Base-by-base conservation (phyloP, 53 echinoderm and acorn worm species). In the Luidia sarsii region DNA sequence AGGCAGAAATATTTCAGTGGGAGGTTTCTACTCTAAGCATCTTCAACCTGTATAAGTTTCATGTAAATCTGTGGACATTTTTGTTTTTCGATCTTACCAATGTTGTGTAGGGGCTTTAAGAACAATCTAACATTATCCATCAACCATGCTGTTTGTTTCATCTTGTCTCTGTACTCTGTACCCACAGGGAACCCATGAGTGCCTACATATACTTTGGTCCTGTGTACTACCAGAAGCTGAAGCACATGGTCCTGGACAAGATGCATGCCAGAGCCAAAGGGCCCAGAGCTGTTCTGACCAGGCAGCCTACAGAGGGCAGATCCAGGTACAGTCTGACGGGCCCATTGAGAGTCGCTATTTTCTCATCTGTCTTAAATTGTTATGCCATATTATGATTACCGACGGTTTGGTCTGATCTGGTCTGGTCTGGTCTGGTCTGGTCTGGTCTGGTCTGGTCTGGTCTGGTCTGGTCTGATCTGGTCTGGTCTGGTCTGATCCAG, bases 191-290 rank as follows among this genome's bases (percentile, higher is more conserved):
- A 49, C 93, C 97, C 21, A 54, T 96, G 39, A 96, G 91, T 86
- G 97, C 97, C 25, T 96, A 96, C 59, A 96, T 96, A 53, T 96
- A 96, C 85, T 96, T 93, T 84, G 97, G 97, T 19, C 97, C 97
- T 21, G 97, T 96, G 22, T 96, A 93, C 89, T 96, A 96, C 50
- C 97, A 96, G 89, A 96, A 96, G 45, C 67, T 96, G 73, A 96
- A 96, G 35, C 97, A 96, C 82, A 96, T 93, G 97, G 97, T 96
- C 37, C 19, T 93, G 28, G 97, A 96, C 74, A 96, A 96, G 81
- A 96, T 96, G 97, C 97, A 96, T 62, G 97, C 97, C 24, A 88
- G 97, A 75, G 97, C 97, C 55, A 93, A 93, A 77, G 97, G 97
- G 27, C 97, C 97, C 13, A 61, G 97, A 64, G 97, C 97, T 20